Conservation (phyloP, 1,140 invertebrate species). For the Aricia agestis region DNA sequence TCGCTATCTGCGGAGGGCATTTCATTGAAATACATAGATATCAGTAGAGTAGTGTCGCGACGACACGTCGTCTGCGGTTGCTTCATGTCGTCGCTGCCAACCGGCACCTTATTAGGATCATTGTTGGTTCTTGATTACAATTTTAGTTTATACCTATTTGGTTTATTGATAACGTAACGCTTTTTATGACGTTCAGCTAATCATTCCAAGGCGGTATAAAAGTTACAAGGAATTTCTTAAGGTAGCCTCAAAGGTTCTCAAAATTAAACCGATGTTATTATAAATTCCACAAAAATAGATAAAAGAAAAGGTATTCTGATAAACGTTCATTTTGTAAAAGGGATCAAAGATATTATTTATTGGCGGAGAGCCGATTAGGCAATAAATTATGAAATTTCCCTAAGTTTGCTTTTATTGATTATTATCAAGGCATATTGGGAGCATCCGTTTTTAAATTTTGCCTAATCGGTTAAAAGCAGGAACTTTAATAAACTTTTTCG, state of each 20-base stretch:
- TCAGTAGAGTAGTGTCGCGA: too few species aligned
- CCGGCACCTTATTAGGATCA: too few species aligned
- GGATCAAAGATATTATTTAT: slow-evolving; percentile 26
- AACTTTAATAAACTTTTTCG: neutral
- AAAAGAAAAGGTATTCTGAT: slow-evolving; percentile 19
- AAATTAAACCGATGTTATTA: slow-evolving; percentile 20
- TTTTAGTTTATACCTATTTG: too few species aligned
- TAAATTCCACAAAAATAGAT: slow-evolving; percentile 23
- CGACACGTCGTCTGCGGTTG: too few species aligned
- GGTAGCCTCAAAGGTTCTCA: slow-evolving; percentile 17
- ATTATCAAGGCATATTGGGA: neutral
- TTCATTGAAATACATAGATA: too few species aligned
- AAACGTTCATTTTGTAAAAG: slow-evolving; percentile 21
- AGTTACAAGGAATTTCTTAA: neutral
- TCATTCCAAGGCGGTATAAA: neutral
- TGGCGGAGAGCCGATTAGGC: slow-evolving; percentile 11
- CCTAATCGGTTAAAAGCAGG: neutral
- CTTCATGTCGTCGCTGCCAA: too few species aligned
- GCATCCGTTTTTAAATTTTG: neutral
- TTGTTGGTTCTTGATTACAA: too few species aligned
- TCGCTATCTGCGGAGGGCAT: too few species aligned
- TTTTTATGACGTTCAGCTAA: too few species aligned
- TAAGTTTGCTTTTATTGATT: slow-evolving; percentile 11
- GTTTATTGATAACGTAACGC: too few species aligned
- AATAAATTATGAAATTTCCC: slow-evolving; percentile 20